Evolutionary conservation across 64 coral and sea anemone genomes (phyloP).

Genomic region (Porites lutea): DNA sequence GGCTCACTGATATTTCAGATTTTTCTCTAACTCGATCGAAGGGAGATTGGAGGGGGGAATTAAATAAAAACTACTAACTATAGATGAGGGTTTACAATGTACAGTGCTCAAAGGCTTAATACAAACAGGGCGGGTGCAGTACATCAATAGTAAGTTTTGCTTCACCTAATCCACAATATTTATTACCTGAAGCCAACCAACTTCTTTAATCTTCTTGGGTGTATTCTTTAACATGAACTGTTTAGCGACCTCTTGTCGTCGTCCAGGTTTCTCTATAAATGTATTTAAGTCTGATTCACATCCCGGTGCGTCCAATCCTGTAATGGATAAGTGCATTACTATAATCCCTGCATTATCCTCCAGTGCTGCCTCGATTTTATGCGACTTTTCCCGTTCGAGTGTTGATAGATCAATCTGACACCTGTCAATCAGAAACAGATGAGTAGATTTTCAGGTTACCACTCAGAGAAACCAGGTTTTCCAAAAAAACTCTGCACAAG

Average conservation of each 20-base stretch:
- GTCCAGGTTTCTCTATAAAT: slow-evolving; percentile 73
- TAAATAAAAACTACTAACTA: no score
- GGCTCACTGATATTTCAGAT: no score
- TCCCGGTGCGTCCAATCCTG: slow-evolving; percentile 79
- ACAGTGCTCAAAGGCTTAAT: no score
- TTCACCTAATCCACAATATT: no score
- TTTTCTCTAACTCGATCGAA: no score
- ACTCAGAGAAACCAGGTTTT: no score
- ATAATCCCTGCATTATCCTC: slow-evolving; percentile 96
- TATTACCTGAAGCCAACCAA: slow-evolving; percentile 94
- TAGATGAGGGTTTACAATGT: no score
- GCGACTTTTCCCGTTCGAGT: slow-evolving; percentile 88
- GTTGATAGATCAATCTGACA: slow-evolving; percentile 93
- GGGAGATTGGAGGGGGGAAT: no score
- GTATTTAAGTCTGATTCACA: slow-evolving; percentile 89
- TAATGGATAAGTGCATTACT: slow-evolving; percentile 89
- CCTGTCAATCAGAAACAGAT: slow-evolving; percentile 35
- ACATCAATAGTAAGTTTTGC: no score
- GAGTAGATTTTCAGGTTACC: no score
- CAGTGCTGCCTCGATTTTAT: slow-evolving; percentile 96
- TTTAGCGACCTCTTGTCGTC: slow-evolving; percentile 69
- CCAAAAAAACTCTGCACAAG: no score
- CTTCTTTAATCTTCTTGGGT: slow-evolving; percentile 97
- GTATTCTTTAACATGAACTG: slow-evolving; percentile 85
- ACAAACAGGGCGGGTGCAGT: no score